Evolutionary conservation across 2,888 invertebrate species (phyloP).

Genomic region (Zele albiditarsus): DNA sequence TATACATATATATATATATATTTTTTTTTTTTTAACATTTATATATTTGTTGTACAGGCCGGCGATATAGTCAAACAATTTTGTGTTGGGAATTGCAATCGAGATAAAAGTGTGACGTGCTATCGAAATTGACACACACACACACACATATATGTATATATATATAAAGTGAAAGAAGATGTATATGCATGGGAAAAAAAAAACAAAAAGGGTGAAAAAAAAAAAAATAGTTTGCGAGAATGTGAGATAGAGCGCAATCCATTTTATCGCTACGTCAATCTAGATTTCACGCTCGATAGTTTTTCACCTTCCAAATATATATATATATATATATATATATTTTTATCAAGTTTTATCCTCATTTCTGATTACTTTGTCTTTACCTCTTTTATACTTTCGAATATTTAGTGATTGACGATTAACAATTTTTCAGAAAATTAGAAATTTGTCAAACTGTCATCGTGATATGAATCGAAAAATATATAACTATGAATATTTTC

Average conservation of each 20-base stretch:
- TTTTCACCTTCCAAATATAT: slow-evolving; percentile 12
- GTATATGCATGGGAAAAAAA: neutral
- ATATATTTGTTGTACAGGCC: slow-evolving; percentile 20
- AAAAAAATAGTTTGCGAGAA: slow-evolving; percentile 28
- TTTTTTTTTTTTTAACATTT: neutral
- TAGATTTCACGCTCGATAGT: slow-evolving; percentile 26
- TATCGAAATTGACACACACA: slow-evolving; percentile 42
- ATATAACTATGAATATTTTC: no score
- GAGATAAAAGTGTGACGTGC: slow-evolving; percentile 50
- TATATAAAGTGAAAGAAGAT: no score
- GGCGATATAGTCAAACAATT: slow-evolving; percentile 48
- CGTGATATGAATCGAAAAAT: neutral
- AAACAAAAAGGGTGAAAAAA: slow-evolving; percentile 11
- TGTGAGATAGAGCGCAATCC: slow-evolving; percentile 26
- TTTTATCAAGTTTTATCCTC: neutral
- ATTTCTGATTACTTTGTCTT: slow-evolving; percentile 3
- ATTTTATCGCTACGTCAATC: slow-evolving; percentile 46
- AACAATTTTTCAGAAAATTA: neutral
- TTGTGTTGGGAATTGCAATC: slow-evolving; percentile 48
- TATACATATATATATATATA: no score
- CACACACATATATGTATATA: neutral
- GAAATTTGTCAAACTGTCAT: neutral
- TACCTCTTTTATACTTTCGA: neutral
- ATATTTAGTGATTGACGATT: neutral
- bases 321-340: slow-evolving; percentile 5